Evolutionary conservation across 1,140 invertebrate species (phyloP), one percentile per base, ranked within the genome.

Genomic region (Philotrypesis tridentata): DNA sequence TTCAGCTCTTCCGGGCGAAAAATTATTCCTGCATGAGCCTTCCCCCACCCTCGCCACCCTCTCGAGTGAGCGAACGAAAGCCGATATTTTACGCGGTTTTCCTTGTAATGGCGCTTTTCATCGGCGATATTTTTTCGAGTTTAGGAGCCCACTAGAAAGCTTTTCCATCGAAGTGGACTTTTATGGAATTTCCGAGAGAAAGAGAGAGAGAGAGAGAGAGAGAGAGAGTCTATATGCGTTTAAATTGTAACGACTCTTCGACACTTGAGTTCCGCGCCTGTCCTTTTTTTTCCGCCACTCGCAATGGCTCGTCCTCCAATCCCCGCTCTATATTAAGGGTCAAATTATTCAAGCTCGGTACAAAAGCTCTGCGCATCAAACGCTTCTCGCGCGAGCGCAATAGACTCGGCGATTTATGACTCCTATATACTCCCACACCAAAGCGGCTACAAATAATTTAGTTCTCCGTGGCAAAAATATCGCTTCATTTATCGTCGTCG

Each of bases 401-500:
- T 79, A 72, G 55, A 79, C 31, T n/a, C 48, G 68, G 21, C 68
- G 60, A 79, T 79, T 79, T 79, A 79, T 72, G 68, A 25, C 48
- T 55, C 14, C 48, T 55, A 55, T 55, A 55, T 55, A 17, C 48
- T n/a, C n/a, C 17, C 29, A 25, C 68, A n/a, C n/a, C n/a, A 11
- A 37, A 17, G 31, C 40, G n/a, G 71, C 31, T 23, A n/a, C 31
- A 79, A 79, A 79, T 79, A 79, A 79, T 79, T 72, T 79, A 79
- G 78, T 79, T 65, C 9, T 72, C 37, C 37, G 11, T 9, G 67
- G 63, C 63, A 67, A 70, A 55, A 72, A 79, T 72, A 72, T 72
- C 31, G 43, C 78, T 79, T 79, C 78, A 79, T 79, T 79, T 79
- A 71, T 79, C 76, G 25, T 70, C 65, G 14, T 78, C 67, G 25